Conservation (phyloP, 2,888 invertebrate genomes). For the Uropetala carovei region DNA sequence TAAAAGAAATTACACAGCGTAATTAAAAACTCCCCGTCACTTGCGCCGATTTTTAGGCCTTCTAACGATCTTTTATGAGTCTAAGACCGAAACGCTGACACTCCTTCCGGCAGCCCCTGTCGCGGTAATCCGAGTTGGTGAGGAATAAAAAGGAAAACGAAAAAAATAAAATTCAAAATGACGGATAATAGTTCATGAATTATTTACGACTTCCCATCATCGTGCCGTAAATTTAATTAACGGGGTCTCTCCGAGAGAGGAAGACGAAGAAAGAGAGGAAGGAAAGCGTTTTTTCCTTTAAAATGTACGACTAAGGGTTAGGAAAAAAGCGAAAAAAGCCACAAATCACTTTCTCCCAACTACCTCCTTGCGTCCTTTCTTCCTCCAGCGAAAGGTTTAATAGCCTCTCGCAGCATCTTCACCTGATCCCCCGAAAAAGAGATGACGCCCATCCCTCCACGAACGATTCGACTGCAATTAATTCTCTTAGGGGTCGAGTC, state of each 20-base stretch:
- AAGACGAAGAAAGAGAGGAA: not conserved
- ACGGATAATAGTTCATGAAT: not conserved
- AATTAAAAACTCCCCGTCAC: too few species aligned
- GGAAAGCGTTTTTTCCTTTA: not conserved
- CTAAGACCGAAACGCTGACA: not conserved
- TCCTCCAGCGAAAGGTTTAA: not conserved
- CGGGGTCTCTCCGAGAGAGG: not conserved
- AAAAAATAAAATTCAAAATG: not conserved
- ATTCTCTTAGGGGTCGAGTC: not conserved
- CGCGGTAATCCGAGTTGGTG: not conserved
- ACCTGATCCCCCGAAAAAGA: conserved; percentile 7
- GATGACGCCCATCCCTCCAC: not conserved
- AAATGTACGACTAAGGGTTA: not conserved
- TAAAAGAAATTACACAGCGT: too few species aligned
- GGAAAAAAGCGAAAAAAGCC: not conserved
- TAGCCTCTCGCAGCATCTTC: not conserved
- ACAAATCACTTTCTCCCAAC: not conserved
- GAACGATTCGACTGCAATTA: not conserved
- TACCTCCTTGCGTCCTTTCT: not conserved
- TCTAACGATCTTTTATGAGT: too few species aligned
- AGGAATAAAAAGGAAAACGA: not conserved
- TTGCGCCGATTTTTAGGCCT: too few species aligned
- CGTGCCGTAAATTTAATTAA: not conserved
- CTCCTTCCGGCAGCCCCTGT: not conserved
- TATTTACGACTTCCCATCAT: not conserved